Base-by-base conservation (phyloP, 2,797 vertebrate genomes). In the Xenops minutus region DNA sequence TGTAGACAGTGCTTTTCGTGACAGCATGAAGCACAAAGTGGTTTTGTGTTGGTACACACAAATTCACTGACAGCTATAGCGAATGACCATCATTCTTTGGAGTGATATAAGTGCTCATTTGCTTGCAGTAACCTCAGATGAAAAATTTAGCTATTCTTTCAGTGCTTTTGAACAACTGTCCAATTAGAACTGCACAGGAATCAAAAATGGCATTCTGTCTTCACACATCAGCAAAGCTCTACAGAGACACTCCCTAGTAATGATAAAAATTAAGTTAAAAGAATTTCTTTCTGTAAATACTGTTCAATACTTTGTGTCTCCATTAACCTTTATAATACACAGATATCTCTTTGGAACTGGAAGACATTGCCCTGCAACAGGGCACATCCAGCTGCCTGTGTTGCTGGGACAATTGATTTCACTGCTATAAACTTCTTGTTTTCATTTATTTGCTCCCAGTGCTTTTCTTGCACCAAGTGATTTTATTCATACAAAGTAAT, bases 1-100 rank as follows among this genome's bases (percentile, higher is more conserved):
- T 2, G 5, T 0, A 8, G 6, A 19, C 22, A 51, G 27, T 9
- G 4, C 2, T 14, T 59, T 77, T 34, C 41, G 16, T 21, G 39
- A 66, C 20, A 15, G 4, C 18, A 7, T 5, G 18, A 71, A 62
- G 46, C 34, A 41, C 52, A 22, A 49, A 55, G 22, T 14, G n/a
- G 3, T 29, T 83, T 80, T 67, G 3, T 55, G 26, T 7, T 10
- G 11, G 4, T 21, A 39, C 29, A 17, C 15, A 24, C 12, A 56
- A 64, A 74, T 32, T 39, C 11, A 46, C n/a, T 7, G 2, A 39
- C 15, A 27, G 3, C 39, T 23, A 24, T 20, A 80, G 17, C 1
- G 15, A 67, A 3, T n/a, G 12, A 30, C 36, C 19, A 29, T 36
- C 30, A 67, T 24, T 27, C n/a, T 77, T 22, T 32, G 13, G 19